Base-by-base conservation (phyloP, 37 sponge, comb jelly and placozoan genomes). In the Axinella damicornis region DNA sequence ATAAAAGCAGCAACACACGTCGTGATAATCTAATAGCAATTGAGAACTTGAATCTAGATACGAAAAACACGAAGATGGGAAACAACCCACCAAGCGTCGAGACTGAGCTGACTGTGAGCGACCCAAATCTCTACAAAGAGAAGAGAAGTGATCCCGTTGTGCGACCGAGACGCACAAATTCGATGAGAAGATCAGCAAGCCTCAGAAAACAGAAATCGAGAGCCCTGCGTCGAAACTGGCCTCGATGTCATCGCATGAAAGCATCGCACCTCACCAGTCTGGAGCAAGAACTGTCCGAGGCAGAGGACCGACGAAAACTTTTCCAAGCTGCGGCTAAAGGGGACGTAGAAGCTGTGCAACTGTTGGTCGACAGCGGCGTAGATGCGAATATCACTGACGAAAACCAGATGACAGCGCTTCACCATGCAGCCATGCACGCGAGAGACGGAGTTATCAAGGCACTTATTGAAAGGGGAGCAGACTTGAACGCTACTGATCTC, bases 391-490 rank as follows among this genome's bases (percentile, higher is more conserved):
- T 86, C 34, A 21, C 81, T 2, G 91, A 90, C 33, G 36, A 64
- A 22, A 90, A 80, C 65, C 68, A 90, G 57, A 69, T 81, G 64
- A 85, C 91, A 17, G 86, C 82, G 19, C 91, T 90, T 9, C 91
- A 90, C 53, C 75, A 85, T 68, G 91, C 91, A 24, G 91, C 91
- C 25, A 90, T 84, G 86, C 81, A 90, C 70, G 77, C 82, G 5
- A 71, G 91, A 62, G 84, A 81, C 22, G 58, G 81, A 18, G 81
- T 85, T 15, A 80, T 90, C 70, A 53, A 73, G 16, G 40, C 69
- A 0, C 71, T 90, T 31, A 24, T 90, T 31, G 72, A 71, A n/a
- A 61, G 84, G 53, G 91, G 91, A 28, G 81, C 86, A 17, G 64
- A 85, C 15, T 60, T 69, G 16, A 80, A 85, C 37, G 81, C 77